Evolutionary conservation across 1,140 invertebrate genomes (phyloP).

Genomic region (Helicorthomorpha holstii): DNA sequence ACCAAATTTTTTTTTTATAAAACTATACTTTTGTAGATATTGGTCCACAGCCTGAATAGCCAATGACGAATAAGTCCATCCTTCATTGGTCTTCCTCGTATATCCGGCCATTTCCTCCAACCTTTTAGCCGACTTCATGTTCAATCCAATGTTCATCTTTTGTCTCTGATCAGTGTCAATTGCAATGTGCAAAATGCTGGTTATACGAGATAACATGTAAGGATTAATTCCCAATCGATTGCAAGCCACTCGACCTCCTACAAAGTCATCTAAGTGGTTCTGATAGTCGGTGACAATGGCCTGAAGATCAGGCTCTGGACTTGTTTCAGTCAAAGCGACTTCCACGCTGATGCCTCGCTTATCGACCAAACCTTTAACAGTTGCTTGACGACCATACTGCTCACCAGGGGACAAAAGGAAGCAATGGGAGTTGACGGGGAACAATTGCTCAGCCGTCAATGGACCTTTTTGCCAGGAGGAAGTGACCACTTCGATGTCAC

Average conservation of each 20-base stretch:
- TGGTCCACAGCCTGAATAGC: constrained; percentile 45
- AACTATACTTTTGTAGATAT: constrained; percentile 43
- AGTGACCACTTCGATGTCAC: neutral
- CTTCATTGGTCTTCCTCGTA: constrained; percentile 41
- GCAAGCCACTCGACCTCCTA: too few relatives aligned
- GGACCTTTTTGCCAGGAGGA: neutral
- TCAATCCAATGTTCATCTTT: too few relatives aligned
- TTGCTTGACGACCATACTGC: neutral
- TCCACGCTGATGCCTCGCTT: neutral
- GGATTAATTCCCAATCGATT: constrained; percentile 43
- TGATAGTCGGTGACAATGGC: too few relatives aligned
- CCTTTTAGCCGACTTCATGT: too few relatives aligned
- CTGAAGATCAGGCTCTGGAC: too few relatives aligned
- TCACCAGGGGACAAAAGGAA: neutral
- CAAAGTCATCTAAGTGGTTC: too few relatives aligned
- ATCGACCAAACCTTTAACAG: neutral
- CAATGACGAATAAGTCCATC: constrained; percentile 68
- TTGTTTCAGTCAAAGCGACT: neutral
- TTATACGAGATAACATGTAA: constrained; percentile 59
- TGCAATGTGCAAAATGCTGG: too few relatives aligned
- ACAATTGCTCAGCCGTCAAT: too few relatives aligned
- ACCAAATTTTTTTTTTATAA: too few relatives aligned
- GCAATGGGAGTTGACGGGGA: too few relatives aligned
- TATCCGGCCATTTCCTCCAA: too few relatives aligned
- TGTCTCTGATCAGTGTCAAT: too few relatives aligned